phyloP scores from a whole-genome alignment of 2,888 invertebrate species.

The Reticulitermes lucifugus region DNA sequence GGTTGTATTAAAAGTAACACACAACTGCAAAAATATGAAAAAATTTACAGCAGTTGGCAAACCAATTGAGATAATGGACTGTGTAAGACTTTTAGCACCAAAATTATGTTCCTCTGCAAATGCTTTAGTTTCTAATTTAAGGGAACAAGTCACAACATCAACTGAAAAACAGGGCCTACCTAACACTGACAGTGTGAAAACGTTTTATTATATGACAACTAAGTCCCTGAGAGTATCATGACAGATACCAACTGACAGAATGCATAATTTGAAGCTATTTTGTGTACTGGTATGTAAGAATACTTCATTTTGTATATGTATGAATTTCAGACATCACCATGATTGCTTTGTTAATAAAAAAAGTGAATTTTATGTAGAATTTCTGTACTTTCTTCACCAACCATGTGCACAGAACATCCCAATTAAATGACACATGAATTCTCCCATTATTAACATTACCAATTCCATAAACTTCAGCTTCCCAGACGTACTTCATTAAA shows the following conservation, averaged over 20 bases:
- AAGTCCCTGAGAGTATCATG: conserved; percentile 30
- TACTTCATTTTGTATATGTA: conserved; percentile 48
- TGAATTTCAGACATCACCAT: conserved; percentile 45
- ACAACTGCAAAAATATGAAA: neutral
- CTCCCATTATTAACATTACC: too few species aligned
- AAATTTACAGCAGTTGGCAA: neutral
- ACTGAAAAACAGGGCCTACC: conserved; percentile 38
- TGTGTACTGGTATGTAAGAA: conserved; percentile 45
- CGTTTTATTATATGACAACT: conserved; percentile 14
- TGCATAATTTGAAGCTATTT: conserved; percentile 49
- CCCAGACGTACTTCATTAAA: too few species aligned
- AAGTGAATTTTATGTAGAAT: conserved; percentile 47
- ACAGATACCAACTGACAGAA: conserved; percentile 44
- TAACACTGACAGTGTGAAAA: neutral
- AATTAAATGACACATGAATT: too few species aligned
- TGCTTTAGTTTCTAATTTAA: conserved; percentile 32
- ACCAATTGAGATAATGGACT: neutral
- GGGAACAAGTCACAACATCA: conserved; percentile 44
- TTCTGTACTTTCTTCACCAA: neutral
- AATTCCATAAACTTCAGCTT: too few species aligned
- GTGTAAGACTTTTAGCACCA: neutral
- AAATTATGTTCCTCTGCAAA: neutral
- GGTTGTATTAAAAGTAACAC: neutral
- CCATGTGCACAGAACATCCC: too few species aligned
- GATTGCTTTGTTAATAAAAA: conserved; percentile 52